Conservation (phyloP, 2,888 invertebrate genomes). For the Diloba caeruleocephala region DNA sequence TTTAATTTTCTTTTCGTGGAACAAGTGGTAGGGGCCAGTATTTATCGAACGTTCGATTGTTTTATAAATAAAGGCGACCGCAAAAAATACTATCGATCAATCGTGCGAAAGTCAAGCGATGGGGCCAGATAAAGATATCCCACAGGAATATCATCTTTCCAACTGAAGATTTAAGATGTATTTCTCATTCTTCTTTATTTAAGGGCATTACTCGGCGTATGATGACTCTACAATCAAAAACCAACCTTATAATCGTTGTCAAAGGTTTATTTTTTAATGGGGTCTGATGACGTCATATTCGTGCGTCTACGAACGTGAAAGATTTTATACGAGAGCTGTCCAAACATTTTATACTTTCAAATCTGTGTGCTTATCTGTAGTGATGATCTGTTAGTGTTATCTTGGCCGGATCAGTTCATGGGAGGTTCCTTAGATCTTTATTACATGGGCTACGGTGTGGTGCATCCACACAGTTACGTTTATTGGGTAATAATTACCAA, state of each 20-base stretch:
- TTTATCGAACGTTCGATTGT: slow-evolving; percentile 87
- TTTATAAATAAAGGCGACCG: slow-evolving; percentile 86
- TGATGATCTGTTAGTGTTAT: slow-evolving; percentile 86
- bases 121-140: slow-evolving; percentile 70
- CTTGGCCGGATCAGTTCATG: slow-evolving; percentile 78
- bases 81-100: slow-evolving; percentile 89
- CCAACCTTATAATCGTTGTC: slow-evolving; percentile 53
- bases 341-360: slow-evolving; percentile 89
- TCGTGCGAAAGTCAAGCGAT: slow-evolving; percentile 87
- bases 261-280: slow-evolving; percentile 58
- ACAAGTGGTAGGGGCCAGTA: slow-evolving; percentile 79
- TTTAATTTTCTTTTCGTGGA: slow-evolving; percentile 39
- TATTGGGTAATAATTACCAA: slow-evolving; percentile 53
- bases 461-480: slow-evolving; percentile 50
- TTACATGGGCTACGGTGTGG: slow-evolving; percentile 75
- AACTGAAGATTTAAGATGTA: slow-evolving; percentile 51
- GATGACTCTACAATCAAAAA: slow-evolving; percentile 50
- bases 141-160: slow-evolving; percentile 58
- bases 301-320: slow-evolving; percentile 83
- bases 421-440: slow-evolving; percentile 87
- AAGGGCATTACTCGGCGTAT: slow-evolving; percentile 60
- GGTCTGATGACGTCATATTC: slow-evolving; percentile 77
- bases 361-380: slow-evolving; percentile 83
- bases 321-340: slow-evolving; percentile 87
- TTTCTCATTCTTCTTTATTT: slow-evolving; percentile 56